These are phyloP conservation scores for Orius laevigatus DNA, from an alignment of 1,140 invertebrate genomes.

Conservation along the genomic window DNA sequence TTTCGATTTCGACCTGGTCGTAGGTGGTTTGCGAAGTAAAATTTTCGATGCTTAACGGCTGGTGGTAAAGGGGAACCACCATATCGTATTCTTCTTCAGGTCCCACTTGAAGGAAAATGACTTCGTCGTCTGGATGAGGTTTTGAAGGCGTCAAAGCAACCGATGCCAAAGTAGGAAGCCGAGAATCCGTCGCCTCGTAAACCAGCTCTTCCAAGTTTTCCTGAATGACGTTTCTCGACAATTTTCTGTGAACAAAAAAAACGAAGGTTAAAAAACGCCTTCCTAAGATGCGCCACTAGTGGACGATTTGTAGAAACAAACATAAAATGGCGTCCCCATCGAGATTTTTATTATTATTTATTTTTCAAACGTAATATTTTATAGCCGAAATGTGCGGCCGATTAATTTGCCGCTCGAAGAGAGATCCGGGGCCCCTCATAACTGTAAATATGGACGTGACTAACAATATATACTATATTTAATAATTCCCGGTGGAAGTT, in stretches of 20 bases:
- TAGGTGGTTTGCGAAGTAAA: neutral
- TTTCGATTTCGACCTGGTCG: neutral
- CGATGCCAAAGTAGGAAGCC: conserved; percentile 15
- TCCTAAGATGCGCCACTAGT: neutral
- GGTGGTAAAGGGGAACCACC: conserved; percentile 6
- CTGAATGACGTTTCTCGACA: neutral
- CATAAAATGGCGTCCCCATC: no score
- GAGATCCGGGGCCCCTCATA: no score
- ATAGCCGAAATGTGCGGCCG: no score
- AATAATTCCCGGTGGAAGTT: no score
- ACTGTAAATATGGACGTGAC: no score
- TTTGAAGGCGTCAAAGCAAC: conserved; percentile 10
- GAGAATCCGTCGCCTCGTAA: conserved; percentile 1
- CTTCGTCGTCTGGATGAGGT: conserved; percentile 15
- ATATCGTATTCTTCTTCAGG: conserved; percentile 8
- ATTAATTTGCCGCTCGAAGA: no score
- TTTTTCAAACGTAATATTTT: no score
- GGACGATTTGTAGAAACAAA: neutral
- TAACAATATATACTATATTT: no score
- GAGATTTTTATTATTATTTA: no score
- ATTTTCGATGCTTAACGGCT: conserved; percentile 2
- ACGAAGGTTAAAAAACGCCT: neutral
- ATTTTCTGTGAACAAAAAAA: neutral
- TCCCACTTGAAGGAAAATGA: conserved; percentile 18
- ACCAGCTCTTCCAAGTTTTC: neutral